Conservation (phyloP, 2,113 vertebrate genomes). For the Cynocephalus volans region DNA sequence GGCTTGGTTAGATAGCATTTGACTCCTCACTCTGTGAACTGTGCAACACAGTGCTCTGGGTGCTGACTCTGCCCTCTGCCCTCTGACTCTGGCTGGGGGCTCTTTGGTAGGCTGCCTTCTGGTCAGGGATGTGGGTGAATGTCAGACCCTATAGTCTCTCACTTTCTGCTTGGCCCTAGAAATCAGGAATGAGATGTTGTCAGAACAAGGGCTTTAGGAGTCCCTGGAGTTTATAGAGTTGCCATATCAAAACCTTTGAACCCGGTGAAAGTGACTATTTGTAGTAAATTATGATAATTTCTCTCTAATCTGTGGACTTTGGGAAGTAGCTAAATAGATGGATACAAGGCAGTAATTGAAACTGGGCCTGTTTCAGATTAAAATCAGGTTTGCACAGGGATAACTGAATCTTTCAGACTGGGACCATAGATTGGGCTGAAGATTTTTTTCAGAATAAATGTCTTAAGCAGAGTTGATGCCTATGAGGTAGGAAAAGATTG, state of each 20-base stretch:
- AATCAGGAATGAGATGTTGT: not conserved
- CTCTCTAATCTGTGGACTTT: constrained; percentile 33
- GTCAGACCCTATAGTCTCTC: not conserved
- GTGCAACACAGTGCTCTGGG: not conserved
- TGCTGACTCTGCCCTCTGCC: not conserved
- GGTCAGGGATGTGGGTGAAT: not conserved
- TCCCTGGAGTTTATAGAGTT: not conserved
- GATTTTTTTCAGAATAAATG: not conserved
- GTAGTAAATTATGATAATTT: constrained; percentile 38
- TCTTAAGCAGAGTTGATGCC: not conserved
- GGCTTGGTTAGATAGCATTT: not conserved
- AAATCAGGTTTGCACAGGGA: not conserved
- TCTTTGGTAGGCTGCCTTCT: not conserved
- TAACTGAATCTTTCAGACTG: not conserved
- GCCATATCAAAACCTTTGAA: not conserved
- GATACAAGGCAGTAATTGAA: constrained; percentile 7
- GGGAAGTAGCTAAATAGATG: constrained; percentile 26
- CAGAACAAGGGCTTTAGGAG: not conserved
- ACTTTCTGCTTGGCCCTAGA: not conserved
- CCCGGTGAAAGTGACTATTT: not conserved
- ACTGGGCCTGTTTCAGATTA: constrained; percentile 11
- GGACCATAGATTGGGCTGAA: not conserved
- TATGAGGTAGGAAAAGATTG: not conserved
- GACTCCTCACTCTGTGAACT: not conserved
- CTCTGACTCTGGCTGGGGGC: not conserved